Evolutionary conservation across 2,888 invertebrate genomes (phyloP).

Genomic region (Nasonovia ribisnigri): DNA sequence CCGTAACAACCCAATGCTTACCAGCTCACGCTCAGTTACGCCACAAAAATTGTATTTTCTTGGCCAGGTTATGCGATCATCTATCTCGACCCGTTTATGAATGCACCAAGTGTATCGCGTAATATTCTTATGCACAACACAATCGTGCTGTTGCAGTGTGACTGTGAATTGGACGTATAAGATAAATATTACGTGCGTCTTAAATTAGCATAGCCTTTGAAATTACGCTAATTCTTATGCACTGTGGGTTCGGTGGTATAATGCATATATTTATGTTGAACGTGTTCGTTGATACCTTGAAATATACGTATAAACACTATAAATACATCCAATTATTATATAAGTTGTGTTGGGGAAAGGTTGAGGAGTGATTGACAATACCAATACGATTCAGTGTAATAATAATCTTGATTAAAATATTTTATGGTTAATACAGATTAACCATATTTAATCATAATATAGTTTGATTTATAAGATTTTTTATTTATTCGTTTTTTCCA

Average conservation of each 20-base stretch:
- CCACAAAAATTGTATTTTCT: not conserved
- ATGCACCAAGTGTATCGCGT: not conserved
- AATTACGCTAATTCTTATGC: slow-evolving; percentile 8
- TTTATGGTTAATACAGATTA: not conserved
- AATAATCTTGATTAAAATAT: not conserved
- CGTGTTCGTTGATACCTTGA: not conserved
- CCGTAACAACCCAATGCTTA: not conserved
- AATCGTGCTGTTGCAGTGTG: too few relatives aligned
- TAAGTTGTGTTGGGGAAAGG: too few relatives aligned
- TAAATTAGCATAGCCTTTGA: not conserved
- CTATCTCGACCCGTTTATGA: not conserved
- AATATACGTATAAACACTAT: not conserved
- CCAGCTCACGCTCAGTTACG: not conserved
- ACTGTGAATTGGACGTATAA: slow-evolving; percentile 12
- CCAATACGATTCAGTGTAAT: too few relatives aligned
- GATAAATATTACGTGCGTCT: not conserved
- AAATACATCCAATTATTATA: not conserved
- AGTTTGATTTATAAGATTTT: not conserved
- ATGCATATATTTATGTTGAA: not conserved
- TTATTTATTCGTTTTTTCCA: not conserved
- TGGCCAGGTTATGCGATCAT: not conserved
- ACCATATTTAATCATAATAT: too few relatives aligned
- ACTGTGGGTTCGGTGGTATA: not conserved
- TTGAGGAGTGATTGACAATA: too few relatives aligned
- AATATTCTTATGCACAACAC: slow-evolving; percentile 8